Base-by-base conservation (phyloP, 2,888 invertebrate species). In the Luperina testacea region DNA sequence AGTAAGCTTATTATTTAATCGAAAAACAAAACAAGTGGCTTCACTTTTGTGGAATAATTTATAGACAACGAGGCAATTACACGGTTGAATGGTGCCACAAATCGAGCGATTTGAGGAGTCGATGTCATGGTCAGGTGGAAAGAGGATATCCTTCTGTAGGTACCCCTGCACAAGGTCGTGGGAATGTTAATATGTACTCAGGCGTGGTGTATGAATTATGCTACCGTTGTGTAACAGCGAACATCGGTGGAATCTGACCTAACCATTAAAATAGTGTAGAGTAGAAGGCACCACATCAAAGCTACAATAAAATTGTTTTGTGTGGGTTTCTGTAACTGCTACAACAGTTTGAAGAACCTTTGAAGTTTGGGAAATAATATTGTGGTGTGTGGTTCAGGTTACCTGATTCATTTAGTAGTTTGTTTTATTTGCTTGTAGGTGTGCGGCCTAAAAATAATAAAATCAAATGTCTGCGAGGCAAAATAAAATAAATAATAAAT, bases 21-120 rank as follows among this genome's bases (percentile, higher is more conserved):
- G 57, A 73, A 72, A 81, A 86, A 74, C 71, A 64, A 72, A 80
- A 81, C 83, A 85, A 83, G 78, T 75, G 81, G 32, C 72, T 76
- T 76, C 64, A 72, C 75, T 79, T 83, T 82, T 78, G 78, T 79
- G 65, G 68, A 63, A 80, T 87, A 90, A 92, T 90, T 91, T 88
- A 90, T 90, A 89, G 86, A 90, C 88, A 94, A 93, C 90, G 78
- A 92, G 91, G 89, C 86, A 93, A 95, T 95, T 92, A 93, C 91
- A 93, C 89, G 95, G 92, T 92, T 88, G 90, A 91, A 77, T 87
- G 89, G 91, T 84, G 83, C 78, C 88, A 86, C 90, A 92, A 92
- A 92, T 94, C 89, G 88, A 93, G 90, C 94, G 91, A 88, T 86
- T 87, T 81, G 77, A 86, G 80, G 81, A 87, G 79, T 75, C 65